Conservation (phyloP, 2,888 invertebrate species). For the Myopa testacea region DNA sequence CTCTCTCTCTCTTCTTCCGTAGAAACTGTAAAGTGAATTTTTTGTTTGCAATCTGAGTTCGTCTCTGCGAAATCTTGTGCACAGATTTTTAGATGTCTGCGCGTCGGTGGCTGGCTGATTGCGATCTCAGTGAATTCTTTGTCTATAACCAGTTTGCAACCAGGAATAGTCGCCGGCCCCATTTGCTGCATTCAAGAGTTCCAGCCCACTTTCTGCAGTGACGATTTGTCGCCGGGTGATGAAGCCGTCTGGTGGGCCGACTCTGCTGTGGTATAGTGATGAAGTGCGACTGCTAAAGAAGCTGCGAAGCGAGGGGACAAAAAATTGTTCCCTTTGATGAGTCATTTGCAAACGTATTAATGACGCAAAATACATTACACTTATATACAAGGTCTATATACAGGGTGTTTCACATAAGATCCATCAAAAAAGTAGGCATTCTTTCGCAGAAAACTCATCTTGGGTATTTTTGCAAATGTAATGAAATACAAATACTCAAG, state of each 20-base stretch:
- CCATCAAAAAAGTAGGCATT: no score
- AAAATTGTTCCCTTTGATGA: background rate
- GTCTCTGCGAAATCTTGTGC: constrained; percentile 13
- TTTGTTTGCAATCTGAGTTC: constrained; percentile 20
- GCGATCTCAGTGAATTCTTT: constrained; percentile 19
- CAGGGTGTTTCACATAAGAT: no score
- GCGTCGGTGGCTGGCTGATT: constrained; percentile 22
- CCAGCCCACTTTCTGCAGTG: constrained; percentile 27
- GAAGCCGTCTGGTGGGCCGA: background rate
- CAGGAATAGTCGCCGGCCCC: background rate
- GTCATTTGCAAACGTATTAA: background rate
- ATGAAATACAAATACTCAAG: no score
- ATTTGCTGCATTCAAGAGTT: background rate
- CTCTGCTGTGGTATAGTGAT: background rate
- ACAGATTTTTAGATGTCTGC: constrained; percentile 28
- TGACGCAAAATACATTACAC: no score
- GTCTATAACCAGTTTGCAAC: background rate
- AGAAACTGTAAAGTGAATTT: background rate
- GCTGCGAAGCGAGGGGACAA: background rate
- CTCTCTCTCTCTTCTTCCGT: no score
- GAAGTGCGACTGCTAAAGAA: background rate
- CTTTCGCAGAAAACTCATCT: no score
- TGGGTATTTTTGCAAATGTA: no score
- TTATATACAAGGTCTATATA: no score
- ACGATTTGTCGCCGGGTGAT: background rate